Percentiles rank a stretch among this genome's conserved stretches.
These are phyloP conservation scores for Nomada flava DNA, from an alignment of 2,888 invertebrate species.

Conservation along the genomic window DNA sequence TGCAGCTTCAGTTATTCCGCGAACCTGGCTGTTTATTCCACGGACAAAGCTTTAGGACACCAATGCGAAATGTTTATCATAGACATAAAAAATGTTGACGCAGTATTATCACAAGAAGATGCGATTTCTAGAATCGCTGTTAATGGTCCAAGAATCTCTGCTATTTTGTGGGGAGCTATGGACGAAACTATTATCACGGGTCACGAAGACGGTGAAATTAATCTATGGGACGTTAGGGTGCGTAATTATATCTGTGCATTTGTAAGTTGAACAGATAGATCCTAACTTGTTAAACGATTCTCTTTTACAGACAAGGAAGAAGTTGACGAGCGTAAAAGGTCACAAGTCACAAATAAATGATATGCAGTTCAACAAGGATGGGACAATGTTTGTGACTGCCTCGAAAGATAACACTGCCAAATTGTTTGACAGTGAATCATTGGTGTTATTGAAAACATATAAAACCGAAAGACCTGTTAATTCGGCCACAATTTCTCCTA, in stretches of 20 bases:
- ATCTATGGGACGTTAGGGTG: slow-evolving; percentile 96
- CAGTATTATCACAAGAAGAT: slow-evolving; percentile 88
- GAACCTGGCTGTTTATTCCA: slow-evolving; percentile 96
- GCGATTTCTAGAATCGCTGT: slow-evolving; percentile 93
- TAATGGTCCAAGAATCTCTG: slow-evolving; percentile 93
- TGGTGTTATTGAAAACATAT: slow-evolving; percentile 96
- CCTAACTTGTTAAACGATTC: not conserved
- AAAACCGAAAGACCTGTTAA: slow-evolving; percentile 99
- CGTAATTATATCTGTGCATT: slow-evolving; percentile 64
- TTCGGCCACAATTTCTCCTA: slow-evolving; percentile 98
- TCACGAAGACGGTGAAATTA: slow-evolving; percentile 96
- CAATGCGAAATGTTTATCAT: slow-evolving; percentile 96
- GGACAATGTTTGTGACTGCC: slow-evolving; percentile 98
- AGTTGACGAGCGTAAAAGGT: slow-evolving; percentile 91
- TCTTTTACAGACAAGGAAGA: slow-evolving; percentile 90
- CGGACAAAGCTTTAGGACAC: slow-evolving; percentile 96
- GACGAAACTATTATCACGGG: slow-evolving; percentile 97
- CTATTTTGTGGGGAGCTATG: slow-evolving; percentile 96
- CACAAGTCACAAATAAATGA: slow-evolving; percentile 96
- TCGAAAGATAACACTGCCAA: slow-evolving; percentile 98
- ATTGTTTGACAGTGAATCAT: slow-evolving; percentile 94
- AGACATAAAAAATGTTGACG: slow-evolving; percentile 92
- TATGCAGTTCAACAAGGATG: slow-evolving; percentile 97
- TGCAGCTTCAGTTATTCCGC: slow-evolving; percentile 97
- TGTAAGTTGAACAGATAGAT: not conserved